Base-by-base conservation (phyloP, 1,140 invertebrate genomes). In the Drosophila sturtevanti region DNA sequence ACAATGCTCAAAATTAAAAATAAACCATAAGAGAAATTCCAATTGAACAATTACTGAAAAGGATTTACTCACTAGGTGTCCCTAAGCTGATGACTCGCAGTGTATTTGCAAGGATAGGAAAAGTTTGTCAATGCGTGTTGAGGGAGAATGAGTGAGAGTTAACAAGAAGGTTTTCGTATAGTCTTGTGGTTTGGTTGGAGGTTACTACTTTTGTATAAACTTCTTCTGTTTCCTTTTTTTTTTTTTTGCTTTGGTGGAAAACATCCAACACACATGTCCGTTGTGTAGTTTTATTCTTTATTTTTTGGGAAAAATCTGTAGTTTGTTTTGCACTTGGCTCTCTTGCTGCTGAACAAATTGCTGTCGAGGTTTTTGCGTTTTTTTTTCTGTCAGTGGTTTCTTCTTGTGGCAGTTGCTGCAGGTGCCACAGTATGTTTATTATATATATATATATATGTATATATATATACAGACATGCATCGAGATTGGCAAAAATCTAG, bases 331-430 rank as follows among this genome's bases (percentile, higher is more conserved):
- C 24, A 16, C 9, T 55, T 31, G 27, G 27, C 1, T 31, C 27
- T 1, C 27, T 31, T 31, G 1, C 31, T 27, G 27, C 54, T 18
- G 54, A 35, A 56, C 54, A 56, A 56, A 56, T 56, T 56, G 59
- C 37, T 41, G 55, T 35, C 6, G 10, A 35, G 55, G 24, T 58
- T 18, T 55, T 58, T 27, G 16, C 18, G 7, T 10, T 60, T 37
- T 31, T 14, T 14, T 16, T n/a, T 38, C 21, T 12, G 16, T 59
- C 10, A 12, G 56, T 59, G 56, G 16, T 44, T 22, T 24, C 10
- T 24, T 5, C 21, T 11, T 14, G 14, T 16, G 37, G 59, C n/a
- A 24, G 11, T 24, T 61, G 37, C 16, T 35, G 21, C n/a, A 14
- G 21, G 21, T 44, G n/a, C n/a, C n/a, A n/a, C 14, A 18, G 18